Percentiles rank a stretch among this genome's conserved stretches.
Conservation (phyloP, 2,113 vertebrate species). For the Zapornia atra region DNA sequence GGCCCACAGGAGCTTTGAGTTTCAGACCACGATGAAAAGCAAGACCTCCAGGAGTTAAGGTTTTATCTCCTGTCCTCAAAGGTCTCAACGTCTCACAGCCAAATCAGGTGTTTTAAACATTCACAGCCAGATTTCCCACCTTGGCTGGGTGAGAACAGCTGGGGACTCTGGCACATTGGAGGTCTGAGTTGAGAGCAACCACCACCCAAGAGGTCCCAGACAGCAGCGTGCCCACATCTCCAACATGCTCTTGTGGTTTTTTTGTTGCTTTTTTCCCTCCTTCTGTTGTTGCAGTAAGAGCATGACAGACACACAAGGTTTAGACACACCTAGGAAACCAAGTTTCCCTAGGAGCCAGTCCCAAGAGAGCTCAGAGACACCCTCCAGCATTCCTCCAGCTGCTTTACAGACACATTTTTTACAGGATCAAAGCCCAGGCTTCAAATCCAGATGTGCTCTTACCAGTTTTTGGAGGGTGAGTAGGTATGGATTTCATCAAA, state of each 20-base stretch:
- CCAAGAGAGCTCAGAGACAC: neutral
- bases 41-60: neutral
- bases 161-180: neutral
- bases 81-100: neutral
- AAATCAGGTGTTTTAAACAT: neutral
- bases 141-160: neutral
- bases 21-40: neutral
- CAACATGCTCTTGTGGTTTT: neutral
- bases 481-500: constrained; percentile 99
- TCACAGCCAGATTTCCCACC: neutral
- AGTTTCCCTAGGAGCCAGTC: neutral
- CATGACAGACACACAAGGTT: neutral
- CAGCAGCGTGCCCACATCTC: neutral
- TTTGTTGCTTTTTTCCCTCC: neutral
- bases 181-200: neutral
- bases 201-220: neutral
- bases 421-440: neutral
- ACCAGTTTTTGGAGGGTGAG: constrained; percentile 98
- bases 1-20: neutral
- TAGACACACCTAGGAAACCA: neutral
- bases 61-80: neutral
- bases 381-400: neutral
- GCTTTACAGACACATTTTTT: neutral
- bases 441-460: constrained; percentile 26
- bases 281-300: neutral